Evolutionary conservation across 2,797 vertebrate genomes (phyloP), one percentile per base, ranked within the genome.

Genomic region (Morelia viridis): DNA sequence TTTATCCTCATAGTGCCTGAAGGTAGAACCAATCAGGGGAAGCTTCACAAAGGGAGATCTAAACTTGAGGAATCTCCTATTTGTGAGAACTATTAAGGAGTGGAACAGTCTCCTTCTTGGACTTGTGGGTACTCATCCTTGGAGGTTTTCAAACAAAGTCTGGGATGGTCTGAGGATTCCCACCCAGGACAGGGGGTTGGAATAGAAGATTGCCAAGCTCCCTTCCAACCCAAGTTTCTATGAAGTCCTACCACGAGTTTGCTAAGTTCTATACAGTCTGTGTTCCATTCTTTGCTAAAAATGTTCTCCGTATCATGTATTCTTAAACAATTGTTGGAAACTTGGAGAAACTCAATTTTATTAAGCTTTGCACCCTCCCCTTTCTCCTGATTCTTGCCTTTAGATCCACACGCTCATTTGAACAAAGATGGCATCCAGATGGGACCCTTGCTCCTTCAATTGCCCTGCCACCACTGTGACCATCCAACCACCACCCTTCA

Each of bases 401-500:
- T 41, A 89, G 91, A 64, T 58, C 87, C 24, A 84, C n/a, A 13
- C 46, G 26, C 24, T 13, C 50, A 28, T 41, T 12, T 28, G 8
- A 9, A 17, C 11, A 2, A 89, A 65, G 76, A 92, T 92, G 91
- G 83, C 91, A 56, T 85, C 13, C 19, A 24, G 60, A 65, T 89
- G 58, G 46, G 88, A 92, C 50, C n/a, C 2, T 11, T 92, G 91
- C 87, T 89, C 56, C 8, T 22, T 61, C 22, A 56, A 50, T 58
- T 92, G 91, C 60, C 91, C 91, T 41, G 22, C 58, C 60, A 57
- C 50, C 12, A 92, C 87, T 0, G 60, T 92, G 71, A 92, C 58
- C 4, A 92, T 92, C 19, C 91, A 92, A 13, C 91, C 91, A 22
- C 91, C 91, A 0, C 24, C 91, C 2, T 92, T 92, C 5, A 11